Evolutionary conservation across 2,113 vertebrate genomes (phyloP), one percentile per base, ranked within the genome.

Genomic region (Lampris incognitus): DNA sequence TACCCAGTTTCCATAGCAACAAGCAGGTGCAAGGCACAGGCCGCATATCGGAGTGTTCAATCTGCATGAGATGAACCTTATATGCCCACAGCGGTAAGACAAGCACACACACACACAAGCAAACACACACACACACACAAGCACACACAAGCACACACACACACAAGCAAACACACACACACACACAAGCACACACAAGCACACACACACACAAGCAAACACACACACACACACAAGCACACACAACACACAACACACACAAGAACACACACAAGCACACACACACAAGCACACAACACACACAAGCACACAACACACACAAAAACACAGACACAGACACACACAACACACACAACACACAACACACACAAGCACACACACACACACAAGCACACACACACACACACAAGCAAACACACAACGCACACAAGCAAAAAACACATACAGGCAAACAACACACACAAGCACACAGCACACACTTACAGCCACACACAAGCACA

Each of bases 1-100:
- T 92, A 87, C 93, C 91, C 88, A 85, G 92, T 94, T 93, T 91
- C 94, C 91, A 94, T 94, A 92, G 94, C 89, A 94, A 94, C 91
- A 75, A 71, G 87, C 91, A 94, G 91, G 94, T 93, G 90, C 71
- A 88, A 93, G 88, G 82, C 83, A 90, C 72, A 66, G 74, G 79
- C 73, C 81, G 85, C 48, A 83, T 73, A 85, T 90, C 83, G 73
- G 24, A 24, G 82, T 82, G 76, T 81, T 89, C 63, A 5, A 82
- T 89, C 76, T 87, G 81, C 69, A 24, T 74, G 84, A 91, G 86
- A 81, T 88, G 75, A 91, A 87, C 77, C 78, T 85, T 70, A 81
- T 85, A 85, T 86, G 67, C 67, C 40, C 76, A 50, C 42, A 6
- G 7, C 69, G 58, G 66, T 66, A 56, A 87, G 81, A 80, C 52